Evolutionary conservation across 2,113 vertebrate genomes (phyloP).

Genomic region (Bettongia penicillata): DNA sequence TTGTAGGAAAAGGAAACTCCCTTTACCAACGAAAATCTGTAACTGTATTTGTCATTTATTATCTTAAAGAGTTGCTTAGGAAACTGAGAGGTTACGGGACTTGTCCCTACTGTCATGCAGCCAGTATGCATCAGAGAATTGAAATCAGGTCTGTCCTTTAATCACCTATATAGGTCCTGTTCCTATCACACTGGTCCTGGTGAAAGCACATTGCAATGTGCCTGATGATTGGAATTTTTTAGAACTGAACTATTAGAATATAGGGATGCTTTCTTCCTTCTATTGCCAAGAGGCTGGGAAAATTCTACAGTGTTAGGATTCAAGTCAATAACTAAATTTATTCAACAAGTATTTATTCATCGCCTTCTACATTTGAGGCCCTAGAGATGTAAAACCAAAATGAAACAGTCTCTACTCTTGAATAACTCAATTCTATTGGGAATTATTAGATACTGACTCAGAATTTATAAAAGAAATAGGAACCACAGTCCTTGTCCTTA

Average conservation of each 20-base stretch:
- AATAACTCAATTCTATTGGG: too few relatives aligned
- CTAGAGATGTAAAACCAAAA: background rate
- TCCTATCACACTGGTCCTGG: background rate
- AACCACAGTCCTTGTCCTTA: fast-evolving
- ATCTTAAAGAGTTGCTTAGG: too few relatives aligned
- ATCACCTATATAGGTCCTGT: background rate
- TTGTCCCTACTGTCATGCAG: too few relatives aligned
- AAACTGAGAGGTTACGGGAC: too few relatives aligned
- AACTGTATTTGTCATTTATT: too few relatives aligned
- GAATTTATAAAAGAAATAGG: background rate
- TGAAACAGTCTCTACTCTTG: too few relatives aligned
- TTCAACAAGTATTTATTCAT: constrained; percentile 8
- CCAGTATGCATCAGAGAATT: too few relatives aligned
- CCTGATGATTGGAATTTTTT: background rate
- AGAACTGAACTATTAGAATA: background rate
- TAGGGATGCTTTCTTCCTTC: background rate
- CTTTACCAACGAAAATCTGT: too few relatives aligned
- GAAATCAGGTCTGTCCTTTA: background rate
- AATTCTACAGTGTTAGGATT: background rate
- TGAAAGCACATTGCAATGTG: background rate
- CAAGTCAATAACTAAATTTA: too few relatives aligned
- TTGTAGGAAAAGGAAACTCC: too few relatives aligned
- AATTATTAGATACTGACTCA: too few relatives aligned
- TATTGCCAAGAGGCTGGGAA: background rate
- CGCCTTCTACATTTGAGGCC: background rate